Percentiles rank a stretch among this genome's conserved stretches.
Evolutionary conservation across 2,888 invertebrate genomes (phyloP).

Genomic region (Epirrhoe alternata): DNA sequence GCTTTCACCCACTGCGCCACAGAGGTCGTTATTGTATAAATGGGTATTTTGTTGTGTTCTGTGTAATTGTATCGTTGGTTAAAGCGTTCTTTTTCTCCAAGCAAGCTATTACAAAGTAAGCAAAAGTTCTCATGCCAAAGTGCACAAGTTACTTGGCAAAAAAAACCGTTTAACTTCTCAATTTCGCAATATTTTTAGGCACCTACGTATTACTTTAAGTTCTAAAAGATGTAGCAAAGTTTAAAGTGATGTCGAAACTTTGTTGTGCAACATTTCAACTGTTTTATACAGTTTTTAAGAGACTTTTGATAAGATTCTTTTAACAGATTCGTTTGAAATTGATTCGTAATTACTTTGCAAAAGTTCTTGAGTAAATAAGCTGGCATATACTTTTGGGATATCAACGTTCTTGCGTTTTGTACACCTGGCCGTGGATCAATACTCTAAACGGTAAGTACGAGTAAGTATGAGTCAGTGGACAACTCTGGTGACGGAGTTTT

Average conservation of each 20-base stretch:
- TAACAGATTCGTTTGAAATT: constrained; percentile 37
- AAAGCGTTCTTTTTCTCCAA: not conserved
- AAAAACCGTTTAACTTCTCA: constrained; percentile 19
- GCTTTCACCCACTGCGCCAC: too few species aligned
- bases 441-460: too few species aligned
- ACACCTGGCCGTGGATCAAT: too few species aligned
- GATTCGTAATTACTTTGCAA: constrained; percentile 35
- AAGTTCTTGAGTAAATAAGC: not conserved
- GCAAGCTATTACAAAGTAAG: constrained; percentile 10
- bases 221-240: constrained; percentile 34
- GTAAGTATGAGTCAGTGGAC: too few species aligned
- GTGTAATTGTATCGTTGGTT: too few species aligned
- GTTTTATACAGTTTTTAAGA: constrained; percentile 33
- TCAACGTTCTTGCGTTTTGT: too few species aligned
- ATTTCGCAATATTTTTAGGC: constrained; percentile 28
- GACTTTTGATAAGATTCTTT: constrained; percentile 41
- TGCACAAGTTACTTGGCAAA: constrained; percentile 22
- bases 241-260: constrained; percentile 36
- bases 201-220: constrained; percentile 33
- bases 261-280: constrained; percentile 35
- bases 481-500: too few species aligned
- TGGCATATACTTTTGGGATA: not conserved
- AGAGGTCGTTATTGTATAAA: too few species aligned
- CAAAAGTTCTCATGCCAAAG: constrained; percentile 17
- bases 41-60: too few species aligned